Evolutionary conservation across 2,113 vertebrate genomes (phyloP).

Genomic region (Thamnophis sirtalis): DNA sequence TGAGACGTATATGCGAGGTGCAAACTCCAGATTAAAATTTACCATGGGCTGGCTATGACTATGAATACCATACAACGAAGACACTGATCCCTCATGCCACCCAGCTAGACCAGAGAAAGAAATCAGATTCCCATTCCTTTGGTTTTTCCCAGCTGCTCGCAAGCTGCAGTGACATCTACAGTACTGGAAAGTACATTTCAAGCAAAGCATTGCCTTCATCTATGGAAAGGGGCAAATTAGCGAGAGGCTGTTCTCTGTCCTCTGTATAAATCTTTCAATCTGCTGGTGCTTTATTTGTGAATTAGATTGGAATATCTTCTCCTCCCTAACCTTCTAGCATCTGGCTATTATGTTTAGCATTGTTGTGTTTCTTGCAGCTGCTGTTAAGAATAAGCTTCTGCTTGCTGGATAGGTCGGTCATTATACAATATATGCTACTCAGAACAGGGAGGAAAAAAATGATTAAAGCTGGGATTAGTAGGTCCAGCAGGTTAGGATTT

Average conservation of each 20-base stretch:
- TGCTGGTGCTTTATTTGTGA: background rate
- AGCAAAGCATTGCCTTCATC: background rate
- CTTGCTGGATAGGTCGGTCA: background rate
- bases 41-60: background rate
- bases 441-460: background rate
- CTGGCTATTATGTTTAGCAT: background rate
- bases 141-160: background rate
- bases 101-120: background rate
- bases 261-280: background rate
- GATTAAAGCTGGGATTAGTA: background rate
- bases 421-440: background rate
- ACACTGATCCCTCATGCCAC: background rate
- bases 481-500: background rate
- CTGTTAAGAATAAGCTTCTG: background rate
- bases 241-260: background rate
- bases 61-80: background rate
- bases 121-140: background rate
- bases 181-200: background rate
- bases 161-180: constrained; percentile 19
- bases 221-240: background rate
- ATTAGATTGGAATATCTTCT: background rate
- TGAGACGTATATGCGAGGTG: background rate
- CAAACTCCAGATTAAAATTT: background rate
- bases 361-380: background rate
- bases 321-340: background rate